Evolutionary conservation across 2,113 vertebrate species (phyloP).

Genomic region (Chaenogobius annularis): DNA sequence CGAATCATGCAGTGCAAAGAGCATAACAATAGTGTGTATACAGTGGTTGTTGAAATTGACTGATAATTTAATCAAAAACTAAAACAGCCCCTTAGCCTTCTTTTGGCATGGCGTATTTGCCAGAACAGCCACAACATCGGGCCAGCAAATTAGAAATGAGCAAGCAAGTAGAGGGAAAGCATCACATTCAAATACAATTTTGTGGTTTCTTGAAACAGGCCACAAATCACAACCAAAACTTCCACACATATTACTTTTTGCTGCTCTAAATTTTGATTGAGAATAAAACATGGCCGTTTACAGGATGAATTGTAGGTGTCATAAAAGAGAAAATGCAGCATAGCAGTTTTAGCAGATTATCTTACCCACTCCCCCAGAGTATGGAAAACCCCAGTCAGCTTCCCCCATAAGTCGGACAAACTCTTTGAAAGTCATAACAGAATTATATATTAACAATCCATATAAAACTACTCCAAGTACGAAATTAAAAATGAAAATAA

Average conservation of each 20-base stretch:
- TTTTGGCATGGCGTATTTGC: background rate
- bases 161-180: conserved; percentile 8
- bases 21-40: background rate
- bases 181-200: background rate
- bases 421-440: conserved; percentile 44
- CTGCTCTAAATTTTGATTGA: background rate
- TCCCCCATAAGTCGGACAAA: conserved; percentile 60
- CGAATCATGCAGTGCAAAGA: conserved; percentile 6
- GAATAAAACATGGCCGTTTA: background rate
- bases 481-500: background rate
- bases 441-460: conserved; percentile 4
- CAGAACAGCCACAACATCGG: background rate
- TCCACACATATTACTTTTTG: background rate
- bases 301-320: background rate
- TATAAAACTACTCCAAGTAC: background rate
- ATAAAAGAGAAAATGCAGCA: conserved; percentile 13
- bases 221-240: background rate
- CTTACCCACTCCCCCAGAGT: conserved; percentile 72
- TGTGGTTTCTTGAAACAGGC: background rate
- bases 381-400: conserved; percentile 68
- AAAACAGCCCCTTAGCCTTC: background rate
- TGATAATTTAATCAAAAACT: background rate
- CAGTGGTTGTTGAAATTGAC: background rate
- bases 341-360: conserved; percentile 22
- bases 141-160: background rate